These are phyloP conservation scores for Oscheius sp. DNA, from an alignment of 2,888 invertebrate genomes.

Conservation along the genomic window DNA sequence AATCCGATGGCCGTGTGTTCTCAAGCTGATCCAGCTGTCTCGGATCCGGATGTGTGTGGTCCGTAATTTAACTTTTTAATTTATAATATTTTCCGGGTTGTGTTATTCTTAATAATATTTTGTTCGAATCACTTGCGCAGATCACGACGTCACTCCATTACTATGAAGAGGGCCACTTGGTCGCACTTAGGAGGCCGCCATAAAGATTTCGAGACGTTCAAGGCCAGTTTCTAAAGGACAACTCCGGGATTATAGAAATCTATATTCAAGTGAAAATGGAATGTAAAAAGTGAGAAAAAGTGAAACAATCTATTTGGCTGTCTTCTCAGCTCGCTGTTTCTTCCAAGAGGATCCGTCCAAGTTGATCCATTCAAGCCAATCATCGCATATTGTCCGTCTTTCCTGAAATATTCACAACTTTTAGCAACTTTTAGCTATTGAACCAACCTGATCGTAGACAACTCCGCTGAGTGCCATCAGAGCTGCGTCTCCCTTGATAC, in stretches of 20 bases:
- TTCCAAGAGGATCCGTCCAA: slow-evolving; percentile 69
- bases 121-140: no score
- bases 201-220: no score
- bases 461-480: slow-evolving; percentile 66
- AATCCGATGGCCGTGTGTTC: slow-evolving; percentile 12
- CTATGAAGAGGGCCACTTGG: no score
- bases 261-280: slow-evolving; percentile 7
- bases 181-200: no score
- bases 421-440: neutral
- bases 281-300: neutral
- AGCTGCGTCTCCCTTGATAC: slow-evolving; percentile 58
- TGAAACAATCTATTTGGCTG: neutral
- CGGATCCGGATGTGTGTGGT: neutral
- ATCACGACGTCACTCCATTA: no score
- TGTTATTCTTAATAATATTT: no score
- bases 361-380: slow-evolving; percentile 68
- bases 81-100: no score
- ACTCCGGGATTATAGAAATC: no score
- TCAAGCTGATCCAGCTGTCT: neutral
- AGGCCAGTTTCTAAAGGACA: no score
- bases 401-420: slow-evolving; percentile 42
- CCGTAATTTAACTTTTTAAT: no score
- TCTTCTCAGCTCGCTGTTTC: slow-evolving; percentile 36
- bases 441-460: slow-evolving; percentile 57
- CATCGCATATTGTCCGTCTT: slow-evolving; percentile 64